Base-by-base conservation (phyloP, 2,797 vertebrate species). In the Bovichtus diacanthus region DNA sequence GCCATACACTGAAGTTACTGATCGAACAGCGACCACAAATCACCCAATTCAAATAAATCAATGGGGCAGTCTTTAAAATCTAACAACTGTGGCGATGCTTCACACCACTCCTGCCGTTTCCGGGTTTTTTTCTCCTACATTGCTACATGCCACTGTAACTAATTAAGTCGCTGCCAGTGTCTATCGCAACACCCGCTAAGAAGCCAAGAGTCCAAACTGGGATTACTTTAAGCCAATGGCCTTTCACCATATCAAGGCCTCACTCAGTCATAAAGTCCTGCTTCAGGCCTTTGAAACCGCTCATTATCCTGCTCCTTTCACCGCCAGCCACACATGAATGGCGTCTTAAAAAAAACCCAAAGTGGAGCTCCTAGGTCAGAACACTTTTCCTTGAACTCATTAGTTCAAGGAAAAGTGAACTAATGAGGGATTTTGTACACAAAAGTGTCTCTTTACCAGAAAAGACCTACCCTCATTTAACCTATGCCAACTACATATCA, bases 191-290 rank as follows among this genome's bases (percentile, higher is more conserved):
- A 82, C 72, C 60, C 47, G 39, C 81, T 55, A 71, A 82, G 80
- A 85, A 78, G 75, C 78, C 58, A 68, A 77, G 79, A 82, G 87
- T 85, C 87, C 81, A 91, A 85, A 92, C 74, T 66, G 1, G 34
- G 89, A 91, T 89, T 88, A 86, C 81, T 89, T 82, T 74, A 85
- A 87, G 84, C 80, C 85, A 76, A 58, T 78, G 90, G 80, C 78
- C 85, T 92, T 92, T 92, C 84, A 87, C 91, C 83, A 75, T 44
- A 84, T 84, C 75, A 83, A 80, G 83, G 77, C 75, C 78, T 76
- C 54, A 68, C 70, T 80, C 81, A 76, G 78, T 84, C 58, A 79
- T 65, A 82, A 86, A 85, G 88, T 88, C 80, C 46, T 76, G 80
- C 87, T 83, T 68, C 21, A 58, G 72, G 83, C 76, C 78, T 73